Evolutionary conservation across 2,797 vertebrate species (phyloP), one percentile per base, ranked within the genome.

Genomic region (Schizopygopsis pylzovi): DNA sequence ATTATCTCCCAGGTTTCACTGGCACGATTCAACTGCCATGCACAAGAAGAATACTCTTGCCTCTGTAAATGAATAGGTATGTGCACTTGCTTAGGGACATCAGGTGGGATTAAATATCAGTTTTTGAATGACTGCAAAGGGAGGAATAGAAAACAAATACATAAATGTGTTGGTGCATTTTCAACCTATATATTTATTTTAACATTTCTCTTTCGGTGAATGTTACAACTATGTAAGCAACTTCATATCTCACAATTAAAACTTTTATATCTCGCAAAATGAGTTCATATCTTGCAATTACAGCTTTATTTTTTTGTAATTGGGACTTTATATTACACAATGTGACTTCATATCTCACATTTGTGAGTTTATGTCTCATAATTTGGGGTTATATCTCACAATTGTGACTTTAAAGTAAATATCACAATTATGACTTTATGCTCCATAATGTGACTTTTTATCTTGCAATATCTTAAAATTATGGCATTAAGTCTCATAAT

Each of bases 1-100:
- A 97, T 96, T 96, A 93, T 93, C 91, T 96, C 93, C 93, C 88
- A 59, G 86, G 93, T 95, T 97, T 95, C 94, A 94, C 91, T 89
- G 89, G 90, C 70, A 79, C 88, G 91, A 92, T 75, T 94, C 93
- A 91, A 92, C 93, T 92, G 91, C 82, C 91, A 91, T 89, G 88
- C 91, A 92, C 90, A 89, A 87, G 86, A 91, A 92, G 84, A 92
- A 90, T 78, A 77, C 85, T 89, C 91, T 91, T 89, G 87, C 91
- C 91, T 90, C 91, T 92, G 89, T 88, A 91, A 91, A 92, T 92
- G 92, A 95, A 93, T 93, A 91, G 92, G 89, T 91, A 59, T 88
- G 89, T 86, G 90, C 87, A 89, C 91, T 91, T 88, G 90, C 91
- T 88, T 88, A 84, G 88, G 91, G 92, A 90, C 86, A 85, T 88